Percentiles rank a stretch among this genome's conserved stretches.
Evolutionary conservation across 2,113 vertebrate genomes (phyloP).

Genomic region (Leiothrix lutea): DNA sequence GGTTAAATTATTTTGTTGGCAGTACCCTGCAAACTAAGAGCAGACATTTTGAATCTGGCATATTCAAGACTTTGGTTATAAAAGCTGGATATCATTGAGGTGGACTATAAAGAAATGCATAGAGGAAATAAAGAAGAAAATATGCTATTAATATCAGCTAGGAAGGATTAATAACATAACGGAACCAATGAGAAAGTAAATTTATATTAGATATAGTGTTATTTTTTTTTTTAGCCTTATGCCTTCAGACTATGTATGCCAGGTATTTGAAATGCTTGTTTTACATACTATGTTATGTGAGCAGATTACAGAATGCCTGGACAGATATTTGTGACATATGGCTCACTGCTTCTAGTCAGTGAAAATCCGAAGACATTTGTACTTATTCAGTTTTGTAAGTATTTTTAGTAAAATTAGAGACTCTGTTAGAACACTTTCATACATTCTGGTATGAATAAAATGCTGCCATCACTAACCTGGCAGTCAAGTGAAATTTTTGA

Average conservation of each 20-base stretch:
- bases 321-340: neutral
- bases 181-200: neutral
- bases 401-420: conserved; percentile 20
- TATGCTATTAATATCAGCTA: neutral
- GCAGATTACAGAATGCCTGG: neutral
- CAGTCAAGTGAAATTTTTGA: neutral
- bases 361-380: neutral
- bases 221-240: neutral
- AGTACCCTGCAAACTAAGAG: conserved; percentile 11
- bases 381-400: neutral
- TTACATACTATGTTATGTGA: neutral
- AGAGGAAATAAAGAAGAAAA: conserved; percentile 17
- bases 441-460: neutral
- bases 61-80: conserved; percentile 20
- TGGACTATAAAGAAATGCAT: neutral
- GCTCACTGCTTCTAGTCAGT: neutral
- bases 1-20: conserved; percentile 28
- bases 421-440: neutral
- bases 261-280: neutral
- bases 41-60: conserved; percentile 20
- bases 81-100: neutral
- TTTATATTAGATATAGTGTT: neutral
- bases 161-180: neutral
- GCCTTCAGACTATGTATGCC: neutral
- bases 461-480: neutral